Base-by-base conservation (phyloP, 2,113 vertebrate genomes). In the Cyprinodon variegatus region DNA sequence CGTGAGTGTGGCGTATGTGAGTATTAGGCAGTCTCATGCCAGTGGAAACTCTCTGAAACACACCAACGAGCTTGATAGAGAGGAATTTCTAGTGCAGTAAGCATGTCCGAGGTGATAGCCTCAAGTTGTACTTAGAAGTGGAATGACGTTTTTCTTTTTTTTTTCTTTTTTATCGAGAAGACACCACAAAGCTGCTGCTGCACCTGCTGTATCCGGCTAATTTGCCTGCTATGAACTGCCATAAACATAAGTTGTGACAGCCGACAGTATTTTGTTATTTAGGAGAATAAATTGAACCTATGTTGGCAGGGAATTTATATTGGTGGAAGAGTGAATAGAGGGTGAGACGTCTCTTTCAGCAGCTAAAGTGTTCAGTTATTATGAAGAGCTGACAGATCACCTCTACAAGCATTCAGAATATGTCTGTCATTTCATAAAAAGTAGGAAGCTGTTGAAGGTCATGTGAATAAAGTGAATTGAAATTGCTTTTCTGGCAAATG, bases 51-150 rank as follows among this genome's bases (percentile, higher is more conserved):
- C 61, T 70, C 75, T 10, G 38, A 78, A 70, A 72, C 74, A 74
- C 68, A 78, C 38, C 66, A 41, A 64, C 63, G 46, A 39, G 36
- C 69, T 72, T 71, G 67, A 74, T 76, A 68, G 78, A 79, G 73
- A 84, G 78, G 70, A 66, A 83, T 85, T 81, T 88, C 59, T 64
- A 65, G 60, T 60, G 75, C 82, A 75, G 77, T 76, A 45, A 68
- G 63, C 78, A 43, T 79, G 80, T 91, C 83, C 76, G 79, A 83
- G 73, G 85, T 86, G 83, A 88, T 78, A 46, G 78, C 79, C 1
- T 84, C 39, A 37, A 75, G 64, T 69, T 76, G 6, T 66, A 36
- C 38, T 66, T 61, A 53, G 59, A 69, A 82, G 75, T 7, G 72
- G 41, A 75, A 80, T 78, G 68, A 20, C 59, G 66, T 61, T 61